A percentile compares a stretch with the other conserved stretches of the same genome.
These are phyloP conservation scores for Rhinichthys klamathensis DNA, from an alignment of 2,113 vertebrate genomes.

Conservation along the genomic window DNA sequence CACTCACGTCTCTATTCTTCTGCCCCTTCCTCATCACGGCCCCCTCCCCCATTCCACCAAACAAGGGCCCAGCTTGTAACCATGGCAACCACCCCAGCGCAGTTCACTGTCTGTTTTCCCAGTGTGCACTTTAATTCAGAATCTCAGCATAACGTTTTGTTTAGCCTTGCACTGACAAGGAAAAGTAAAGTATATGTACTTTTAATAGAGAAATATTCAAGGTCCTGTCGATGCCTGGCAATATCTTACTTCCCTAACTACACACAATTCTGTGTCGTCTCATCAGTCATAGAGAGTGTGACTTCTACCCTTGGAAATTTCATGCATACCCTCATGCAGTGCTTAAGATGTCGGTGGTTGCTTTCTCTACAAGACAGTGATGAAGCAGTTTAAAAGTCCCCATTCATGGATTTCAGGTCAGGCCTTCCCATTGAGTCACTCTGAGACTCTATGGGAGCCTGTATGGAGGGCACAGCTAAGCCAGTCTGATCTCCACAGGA, in stretches of 20 bases:
- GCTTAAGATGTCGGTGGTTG: background rate
- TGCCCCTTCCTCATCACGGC: slow-evolving; percentile 31
- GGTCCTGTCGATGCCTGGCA: background rate
- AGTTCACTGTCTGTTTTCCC: slow-evolving; percentile 18
- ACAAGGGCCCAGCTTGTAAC: slow-evolving; percentile 43
- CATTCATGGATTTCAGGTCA: slow-evolving; percentile 40
- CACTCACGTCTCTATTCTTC: slow-evolving; percentile 34
- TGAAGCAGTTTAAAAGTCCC: slow-evolving; percentile 23
- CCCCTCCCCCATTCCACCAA: slow-evolving; percentile 22
- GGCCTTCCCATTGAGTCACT: background rate
- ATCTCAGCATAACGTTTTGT: background rate
- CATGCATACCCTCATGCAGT: background rate
- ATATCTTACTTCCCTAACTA: background rate
- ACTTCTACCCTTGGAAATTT: background rate
- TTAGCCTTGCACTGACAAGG: background rate
- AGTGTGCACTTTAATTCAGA: slow-evolving; percentile 29
- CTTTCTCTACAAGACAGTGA: background rate
- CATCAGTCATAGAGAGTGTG: background rate
- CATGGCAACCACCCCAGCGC: slow-evolving; percentile 53
- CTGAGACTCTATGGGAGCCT: slow-evolving; percentile 4
- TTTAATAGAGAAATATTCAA: slow-evolving; percentile 16
- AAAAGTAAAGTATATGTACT: background rate
- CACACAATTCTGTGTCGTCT: background rate
- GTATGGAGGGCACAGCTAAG: slow-evolving; percentile 14
- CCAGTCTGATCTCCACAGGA: slow-evolving; percentile 35